Conservation (phyloP, 2,888 invertebrate genomes). For the Mythimna albipuncta region DNA sequence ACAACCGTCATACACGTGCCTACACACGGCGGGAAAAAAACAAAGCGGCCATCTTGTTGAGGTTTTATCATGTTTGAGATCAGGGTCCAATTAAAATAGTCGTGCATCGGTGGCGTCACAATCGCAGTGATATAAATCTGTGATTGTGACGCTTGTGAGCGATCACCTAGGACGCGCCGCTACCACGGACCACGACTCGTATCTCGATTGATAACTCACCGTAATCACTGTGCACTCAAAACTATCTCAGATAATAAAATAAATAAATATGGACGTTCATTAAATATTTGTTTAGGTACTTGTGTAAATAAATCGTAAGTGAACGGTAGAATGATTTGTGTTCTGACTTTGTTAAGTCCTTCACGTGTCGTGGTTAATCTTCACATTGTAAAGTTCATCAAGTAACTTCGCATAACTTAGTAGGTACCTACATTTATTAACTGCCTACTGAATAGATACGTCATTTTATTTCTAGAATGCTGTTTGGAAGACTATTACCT, state of each 20-base stretch:
- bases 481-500: neutral
- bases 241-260: slow-evolving; percentile 57
- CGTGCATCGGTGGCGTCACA: slow-evolving; percentile 89
- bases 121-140: slow-evolving; percentile 85
- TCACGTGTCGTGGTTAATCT: slow-evolving; percentile 50
- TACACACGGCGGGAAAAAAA: slow-evolving; percentile 75
- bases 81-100: slow-evolving; percentile 90
- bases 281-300: slow-evolving; percentile 54
- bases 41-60: slow-evolving; percentile 84
- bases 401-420: slow-evolving; percentile 41
- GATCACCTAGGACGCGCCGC: slow-evolving; percentile 80
- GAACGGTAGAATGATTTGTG: slow-evolving; percentile 46
- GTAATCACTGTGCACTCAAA: slow-evolving; percentile 53
- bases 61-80: slow-evolving; percentile 84
- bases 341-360: slow-evolving; percentile 49
- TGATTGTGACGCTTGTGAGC: slow-evolving; percentile 84
- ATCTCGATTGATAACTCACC: slow-evolving; percentile 67
- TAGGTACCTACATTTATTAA: slow-evolving; percentile 15
- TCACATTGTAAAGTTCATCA: slow-evolving; percentile 58
- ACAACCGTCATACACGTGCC: slow-evolving; percentile 85
- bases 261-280: slow-evolving; percentile 57
- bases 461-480: slow-evolving; percentile 2
- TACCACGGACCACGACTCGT: slow-evolving; percentile 63
- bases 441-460: slow-evolving; percentile 8
- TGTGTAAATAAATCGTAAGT: slow-evolving; percentile 40